These are phyloP conservation scores for Pitta sordida DNA, from an alignment of 2,113 vertebrate species.

Conservation along the genomic window DNA sequence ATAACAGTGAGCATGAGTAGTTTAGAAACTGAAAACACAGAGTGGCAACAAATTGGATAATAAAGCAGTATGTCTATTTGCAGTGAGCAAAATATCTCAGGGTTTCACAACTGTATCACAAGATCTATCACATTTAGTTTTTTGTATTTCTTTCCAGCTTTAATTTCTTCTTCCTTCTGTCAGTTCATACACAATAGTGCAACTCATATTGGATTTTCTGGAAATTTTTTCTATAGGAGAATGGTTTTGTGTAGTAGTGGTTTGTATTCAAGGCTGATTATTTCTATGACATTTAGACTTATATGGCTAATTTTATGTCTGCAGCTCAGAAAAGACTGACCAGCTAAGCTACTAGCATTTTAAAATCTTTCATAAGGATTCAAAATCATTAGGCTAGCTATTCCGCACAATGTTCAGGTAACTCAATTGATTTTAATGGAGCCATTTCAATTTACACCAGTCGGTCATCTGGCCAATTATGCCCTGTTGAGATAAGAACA, in stretches of 20 bases:
- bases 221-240: neutral
- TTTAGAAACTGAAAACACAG: neutral
- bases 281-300: neutral
- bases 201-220: neutral
- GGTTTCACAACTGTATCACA: neutral
- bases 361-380: neutral
- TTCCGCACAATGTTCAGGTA: neutral
- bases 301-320: neutral
- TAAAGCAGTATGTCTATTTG: neutral
- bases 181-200: neutral
- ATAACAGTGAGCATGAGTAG: accelerated
- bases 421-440: neutral
- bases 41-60: neutral
- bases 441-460: neutral
- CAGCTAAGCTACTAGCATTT: neutral
- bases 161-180: neutral
- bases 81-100: neutral
- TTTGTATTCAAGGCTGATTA: neutral
- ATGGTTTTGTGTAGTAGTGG: neutral
- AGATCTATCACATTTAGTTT: neutral
- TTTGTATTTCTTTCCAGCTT: neutral
- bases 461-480: neutral
- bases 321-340: neutral
- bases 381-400: neutral
- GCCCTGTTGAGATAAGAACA: neutral